Percentiles rank a stretch among this genome's conserved stretches.
These are phyloP conservation scores for Atractosteus spatula DNA, from an alignment of 2,113 vertebrate species.

Conservation along the genomic window DNA sequence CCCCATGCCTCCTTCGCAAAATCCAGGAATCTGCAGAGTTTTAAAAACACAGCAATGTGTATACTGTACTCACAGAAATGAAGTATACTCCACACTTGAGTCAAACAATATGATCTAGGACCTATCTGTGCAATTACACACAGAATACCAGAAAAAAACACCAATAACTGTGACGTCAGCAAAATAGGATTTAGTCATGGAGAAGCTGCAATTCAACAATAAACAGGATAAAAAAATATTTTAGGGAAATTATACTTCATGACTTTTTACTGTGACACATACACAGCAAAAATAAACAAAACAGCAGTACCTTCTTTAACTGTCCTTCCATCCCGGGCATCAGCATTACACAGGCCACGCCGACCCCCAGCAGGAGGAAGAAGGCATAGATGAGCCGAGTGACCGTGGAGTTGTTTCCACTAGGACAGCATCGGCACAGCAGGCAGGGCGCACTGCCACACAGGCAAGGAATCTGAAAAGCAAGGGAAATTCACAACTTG, in stretches of 20 bases:
- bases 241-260: too few species aligned
- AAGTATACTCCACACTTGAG: too few species aligned
- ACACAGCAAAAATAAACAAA: not conserved
- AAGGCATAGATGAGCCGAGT: slow-evolving; percentile 90
- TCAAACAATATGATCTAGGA: too few species aligned
- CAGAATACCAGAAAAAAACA: too few species aligned
- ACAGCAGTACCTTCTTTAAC: slow-evolving; percentile 84
- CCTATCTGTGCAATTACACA: too few species aligned
- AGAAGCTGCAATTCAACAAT: too few species aligned
- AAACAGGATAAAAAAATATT: too few species aligned
- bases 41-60: not conserved
- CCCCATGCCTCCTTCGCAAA: slow-evolving; percentile 86
- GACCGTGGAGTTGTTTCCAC: slow-evolving; percentile 94
- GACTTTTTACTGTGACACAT: too few species aligned
- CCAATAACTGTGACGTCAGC: too few species aligned
- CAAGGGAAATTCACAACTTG: not conserved
- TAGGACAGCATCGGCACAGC: slow-evolving; percentile 93
- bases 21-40: slow-evolving; percentile 85
- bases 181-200: too few species aligned
- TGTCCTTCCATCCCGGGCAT: slow-evolving; percentile 96
- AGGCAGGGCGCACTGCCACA: slow-evolving; percentile 95
- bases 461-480: slow-evolving; percentile 84
- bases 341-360: slow-evolving; percentile 88
- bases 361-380: slow-evolving; percentile 89
- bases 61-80: too few species aligned